A percentile compares a stretch with the other conserved stretches of the same genome.
phyloP scores from a whole-genome alignment of 2,113 vertebrate genomes.

The Mixornis gularis region DNA sequence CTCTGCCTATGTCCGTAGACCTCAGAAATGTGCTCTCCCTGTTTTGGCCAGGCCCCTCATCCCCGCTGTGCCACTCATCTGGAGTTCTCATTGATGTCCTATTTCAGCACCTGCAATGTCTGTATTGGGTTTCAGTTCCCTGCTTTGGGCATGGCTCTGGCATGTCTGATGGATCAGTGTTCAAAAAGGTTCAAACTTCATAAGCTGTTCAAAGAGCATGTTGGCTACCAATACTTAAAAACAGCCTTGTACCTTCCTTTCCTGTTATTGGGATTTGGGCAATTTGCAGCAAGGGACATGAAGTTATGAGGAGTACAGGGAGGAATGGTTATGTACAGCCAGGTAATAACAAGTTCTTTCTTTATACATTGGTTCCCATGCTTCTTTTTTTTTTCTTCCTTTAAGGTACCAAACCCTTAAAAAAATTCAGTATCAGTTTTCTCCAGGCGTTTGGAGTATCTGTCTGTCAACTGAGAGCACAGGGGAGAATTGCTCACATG shows the following conservation, averaged over 20 bases:
- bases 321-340: background rate
- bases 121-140: background rate
- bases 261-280: background rate
- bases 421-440: background rate
- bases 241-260: background rate
- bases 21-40: background rate
- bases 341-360: background rate
- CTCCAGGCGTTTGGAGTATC: background rate
- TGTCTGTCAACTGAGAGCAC: background rate
- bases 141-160: background rate
- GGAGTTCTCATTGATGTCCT: background rate
- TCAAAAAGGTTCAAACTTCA: background rate
- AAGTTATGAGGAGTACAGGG: background rate
- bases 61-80: accelerated
- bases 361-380: accelerated
- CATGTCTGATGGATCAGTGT: background rate
- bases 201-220: background rate
- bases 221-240: background rate
- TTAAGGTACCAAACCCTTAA: background rate
- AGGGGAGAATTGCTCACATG: background rate
- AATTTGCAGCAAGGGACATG: background rate
- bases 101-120: accelerated
- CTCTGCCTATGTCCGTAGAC: background rate
- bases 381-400: background rate
- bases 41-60: background rate